Base-by-base conservation (phyloP, 2,888 invertebrate genomes). In the Hydriomena furcata region DNA sequence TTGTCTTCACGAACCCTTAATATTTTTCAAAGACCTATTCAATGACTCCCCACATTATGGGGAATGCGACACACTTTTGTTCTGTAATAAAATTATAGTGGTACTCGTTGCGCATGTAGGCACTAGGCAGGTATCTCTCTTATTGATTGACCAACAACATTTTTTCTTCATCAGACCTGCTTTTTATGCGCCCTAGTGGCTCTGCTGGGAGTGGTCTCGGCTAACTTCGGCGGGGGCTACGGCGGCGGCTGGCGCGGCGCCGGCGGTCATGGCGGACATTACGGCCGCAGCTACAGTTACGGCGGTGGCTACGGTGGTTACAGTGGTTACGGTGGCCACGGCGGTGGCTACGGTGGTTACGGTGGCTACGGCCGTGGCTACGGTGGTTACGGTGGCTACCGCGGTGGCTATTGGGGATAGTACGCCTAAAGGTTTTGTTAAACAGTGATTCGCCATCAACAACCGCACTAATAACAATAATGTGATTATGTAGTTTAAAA, bases 191-290 rank as follows among this genome's bases (percentile, higher is more conserved):
- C 70, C 8, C 61, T 83, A 60, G 47, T 58, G n/a, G 62, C 68
- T 17, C 8, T 77, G 35, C 24, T 78, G 54, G 62, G 75, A 30
- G 36, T 62, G 21, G 71, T 68, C n/a, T 67, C 75, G 0, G 84
- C 82, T 0, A 81, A 82, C 36, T 65, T 68, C 64, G 49, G 70
- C 54, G 48, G 60, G 27, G 30, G 45, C 17, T 57, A 58, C 56
- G 32, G 50, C 36, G 37, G 49, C 24, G n/a, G 24, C 51, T 35
- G 35, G 1, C 20, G 7, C 28, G 41, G 41, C 30, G n/a, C n/a
- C n/a, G n/a, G n/a, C n/a, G n/a, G n/a, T n/a, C n/a, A n/a, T n/a
- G n/a, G n/a, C n/a, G n/a, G n/a, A n/a, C n/a, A n/a, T n/a, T 3
- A 12, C 21, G 7, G 20, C n/a, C 4, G 7, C 28, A 4, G 27